These are phyloP conservation scores for Xiphophorus birchmanni DNA, from an alignment of 2,797 vertebrate species.

Conservation along the genomic window DNA sequence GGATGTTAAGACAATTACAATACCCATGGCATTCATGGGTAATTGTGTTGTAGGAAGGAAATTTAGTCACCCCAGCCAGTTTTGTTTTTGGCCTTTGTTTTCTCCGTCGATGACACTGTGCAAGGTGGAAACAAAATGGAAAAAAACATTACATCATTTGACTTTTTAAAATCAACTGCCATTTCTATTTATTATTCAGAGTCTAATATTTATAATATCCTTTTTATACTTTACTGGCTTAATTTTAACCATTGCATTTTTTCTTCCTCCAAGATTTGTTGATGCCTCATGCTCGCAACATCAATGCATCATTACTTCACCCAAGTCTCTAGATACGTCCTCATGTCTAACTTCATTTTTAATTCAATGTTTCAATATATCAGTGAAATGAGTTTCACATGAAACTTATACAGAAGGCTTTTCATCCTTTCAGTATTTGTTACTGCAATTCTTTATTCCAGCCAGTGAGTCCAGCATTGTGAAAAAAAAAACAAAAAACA, in stretches of 20 bases:
- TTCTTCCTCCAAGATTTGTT: slow-evolving; percentile 20
- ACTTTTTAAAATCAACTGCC: slow-evolving; percentile 1
- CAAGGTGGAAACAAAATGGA: slow-evolving; percentile 2
- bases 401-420: slow-evolving; percentile 58
- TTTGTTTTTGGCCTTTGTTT: not conserved
- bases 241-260: slow-evolving; percentile 21
- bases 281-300: slow-evolving; percentile 47
- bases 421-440: slow-evolving; percentile 19
- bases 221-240: slow-evolving; percentile 31
- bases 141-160: not conserved
- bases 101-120: slow-evolving; percentile 22
- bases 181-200: slow-evolving; percentile 18
- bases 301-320: slow-evolving; percentile 55
- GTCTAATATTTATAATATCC: slow-evolving; percentile 15
- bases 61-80: slow-evolving; percentile 55
- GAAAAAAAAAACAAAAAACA: not conserved
- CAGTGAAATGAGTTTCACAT: slow-evolving; percentile 51
- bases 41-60: slow-evolving; percentile 32
- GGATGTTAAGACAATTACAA: slow-evolving; percentile 62
- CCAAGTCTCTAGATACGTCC: slow-evolving; percentile 65
- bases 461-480: not conserved
- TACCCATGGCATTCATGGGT: slow-evolving; percentile 60
- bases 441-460: slow-evolving; percentile 15
- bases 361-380: slow-evolving; percentile 69
- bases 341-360: slow-evolving; percentile 54